Evolutionary conservation across 2,888 invertebrate genomes (phyloP).

Genomic region (Athrips mouffetella): DNA sequence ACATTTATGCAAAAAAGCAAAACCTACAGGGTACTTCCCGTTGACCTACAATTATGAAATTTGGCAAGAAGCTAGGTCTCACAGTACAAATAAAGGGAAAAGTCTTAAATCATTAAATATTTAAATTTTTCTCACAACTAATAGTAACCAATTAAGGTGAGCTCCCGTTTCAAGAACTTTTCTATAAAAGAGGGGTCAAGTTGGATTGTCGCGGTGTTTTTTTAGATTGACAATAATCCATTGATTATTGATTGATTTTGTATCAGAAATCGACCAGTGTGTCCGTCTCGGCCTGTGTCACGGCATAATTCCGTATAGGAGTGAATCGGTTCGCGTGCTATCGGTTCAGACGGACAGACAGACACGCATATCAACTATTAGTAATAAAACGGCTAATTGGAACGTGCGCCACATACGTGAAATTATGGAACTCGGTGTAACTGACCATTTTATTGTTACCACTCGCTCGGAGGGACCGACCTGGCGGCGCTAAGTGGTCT

Average conservation of each 20-base stretch:
- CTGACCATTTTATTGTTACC: conserved; percentile 47
- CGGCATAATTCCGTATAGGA: conserved; percentile 54
- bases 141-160: too few species aligned
- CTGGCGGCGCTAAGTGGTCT: too few species aligned
- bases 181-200: too few species aligned
- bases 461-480: conserved; percentile 26
- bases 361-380: conserved; percentile 67
- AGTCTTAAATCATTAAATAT: too few species aligned
- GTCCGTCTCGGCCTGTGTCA: conserved; percentile 33
- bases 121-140: too few species aligned
- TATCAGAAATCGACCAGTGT: conserved; percentile 34
- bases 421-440: conserved; percentile 39
- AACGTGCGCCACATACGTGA: conserved; percentile 54
- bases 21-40: too few species aligned
- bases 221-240: not conserved
- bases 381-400: conserved; percentile 68
- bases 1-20: too few species aligned
- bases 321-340: conserved; percentile 60
- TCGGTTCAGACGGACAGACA: conserved; percentile 50
- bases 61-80: too few species aligned
- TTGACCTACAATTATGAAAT: too few species aligned
- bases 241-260: not conserved
- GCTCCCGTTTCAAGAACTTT: too few species aligned
- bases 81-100: too few species aligned
- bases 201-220: too few species aligned